Conservation (phyloP, 2,113 vertebrate genomes). For the Scortum barcoo region DNA sequence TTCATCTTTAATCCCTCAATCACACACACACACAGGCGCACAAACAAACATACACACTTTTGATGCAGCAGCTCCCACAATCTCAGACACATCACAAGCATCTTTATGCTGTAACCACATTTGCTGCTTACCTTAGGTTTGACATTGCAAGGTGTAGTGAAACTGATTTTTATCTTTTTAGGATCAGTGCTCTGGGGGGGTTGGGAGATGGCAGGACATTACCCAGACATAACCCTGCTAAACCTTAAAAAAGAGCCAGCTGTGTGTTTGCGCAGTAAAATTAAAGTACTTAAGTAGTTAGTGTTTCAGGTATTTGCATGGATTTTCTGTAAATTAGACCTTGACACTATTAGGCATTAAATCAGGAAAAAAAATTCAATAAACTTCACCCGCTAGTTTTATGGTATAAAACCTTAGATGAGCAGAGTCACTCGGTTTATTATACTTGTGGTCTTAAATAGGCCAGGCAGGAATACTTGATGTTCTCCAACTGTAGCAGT, state of each 20-base stretch:
- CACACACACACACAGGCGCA: constrained; percentile 24
- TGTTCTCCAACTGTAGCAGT: constrained; percentile 54
- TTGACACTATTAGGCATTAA: constrained; percentile 23
- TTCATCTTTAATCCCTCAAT: constrained; percentile 66
- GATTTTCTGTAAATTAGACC: constrained; percentile 37
- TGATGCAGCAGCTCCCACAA: constrained; percentile 3
- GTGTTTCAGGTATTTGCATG: constrained; percentile 1
- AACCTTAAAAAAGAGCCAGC: constrained; percentile 4
- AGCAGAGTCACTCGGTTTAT: constrained; percentile 48
- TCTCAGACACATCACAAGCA: background rate
- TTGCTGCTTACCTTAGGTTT: constrained; percentile 35
- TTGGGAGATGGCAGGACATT: too few species aligned
- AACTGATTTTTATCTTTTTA: constrained; percentile 49
- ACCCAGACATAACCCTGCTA: background rate
- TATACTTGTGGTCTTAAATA: constrained; percentile 59
- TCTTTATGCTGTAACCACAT: constrained; percentile 12
- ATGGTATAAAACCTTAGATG: constrained; percentile 18
- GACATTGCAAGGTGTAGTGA: constrained; percentile 40
- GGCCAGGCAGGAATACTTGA: constrained; percentile 56
- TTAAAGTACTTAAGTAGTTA: background rate
- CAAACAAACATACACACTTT: constrained; percentile 18
- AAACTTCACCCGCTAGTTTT: constrained; percentile 37
- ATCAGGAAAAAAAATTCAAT: constrained; percentile 29
- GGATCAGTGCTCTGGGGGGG: too few species aligned
- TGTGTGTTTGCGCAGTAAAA: background rate